Base-by-base conservation (phyloP, 2,888 invertebrate species). In the Acrobasis repandana region DNA sequence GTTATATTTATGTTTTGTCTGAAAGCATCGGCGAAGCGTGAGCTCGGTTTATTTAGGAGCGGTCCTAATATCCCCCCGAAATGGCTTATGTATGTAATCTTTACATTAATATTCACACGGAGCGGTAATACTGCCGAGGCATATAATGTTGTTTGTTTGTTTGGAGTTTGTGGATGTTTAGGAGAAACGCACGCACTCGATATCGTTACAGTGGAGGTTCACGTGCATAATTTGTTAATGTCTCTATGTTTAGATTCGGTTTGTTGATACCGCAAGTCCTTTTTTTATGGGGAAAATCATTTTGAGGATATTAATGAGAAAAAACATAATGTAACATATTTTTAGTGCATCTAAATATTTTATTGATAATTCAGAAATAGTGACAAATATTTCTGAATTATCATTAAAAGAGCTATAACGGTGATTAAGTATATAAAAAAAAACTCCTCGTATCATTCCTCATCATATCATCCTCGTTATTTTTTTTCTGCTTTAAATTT, bases 131-230 rank as follows among this genome's bases (percentile, higher is more conserved):
- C 36, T 65, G 67, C 65, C 68, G 71, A 67, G 71, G 72, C 65
- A 67, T 66, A 65, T 72, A 68, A 73, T 74, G n/a, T 73, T 76
- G 70, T 71, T n/a, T n/a, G n/a, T n/a, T n/a, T n/a, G n/a, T n/a
- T n/a, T n/a, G n/a, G n/a, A n/a, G n/a, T n/a, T n/a, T n/a, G n/a
- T n/a, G n/a, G n/a, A 61, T 57, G 18, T 68, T 73, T 58, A 57
- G 60, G 60, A 66, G 64, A 49, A 56, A 60, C 57, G 20, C 58
- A 56, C 50, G 60, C 36, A 65, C 68, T 65, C 66, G 61, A 65
- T 68, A 66, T 65, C 66, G 66, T 65, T 62, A 70, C 65, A 64
- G 61, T 56, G 46, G 28, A 28, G 20, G 56, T 48, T 58, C 18
- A 49, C 33, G 33, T 58, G 48, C 36, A 38, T 64, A 61, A 63